A percentile compares a stretch with the other conserved stretches of the same genome.
These are phyloP conservation scores for Osmerus mordax DNA, from an alignment of 2,113 vertebrate species.

Conservation along the genomic window DNA sequence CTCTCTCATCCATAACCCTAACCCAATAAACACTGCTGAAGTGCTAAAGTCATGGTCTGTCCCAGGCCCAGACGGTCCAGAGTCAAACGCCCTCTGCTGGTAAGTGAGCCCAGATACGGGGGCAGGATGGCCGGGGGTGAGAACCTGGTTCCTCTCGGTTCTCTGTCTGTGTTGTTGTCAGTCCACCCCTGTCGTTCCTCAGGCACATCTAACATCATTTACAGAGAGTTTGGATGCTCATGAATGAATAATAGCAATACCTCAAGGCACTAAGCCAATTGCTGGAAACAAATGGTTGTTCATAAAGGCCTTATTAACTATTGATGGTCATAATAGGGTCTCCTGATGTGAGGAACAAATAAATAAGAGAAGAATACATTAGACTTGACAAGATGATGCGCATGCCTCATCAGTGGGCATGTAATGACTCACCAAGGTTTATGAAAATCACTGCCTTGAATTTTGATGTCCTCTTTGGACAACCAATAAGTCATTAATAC, in stretches of 20 bases:
- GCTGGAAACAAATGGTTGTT: conserved; percentile 36
- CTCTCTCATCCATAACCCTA: not conserved
- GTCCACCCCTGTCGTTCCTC: not conserved
- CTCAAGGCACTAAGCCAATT: conserved; percentile 37
- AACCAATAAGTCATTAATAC: not conserved
- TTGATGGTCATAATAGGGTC: conserved; percentile 53
- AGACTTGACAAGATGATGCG: conserved; percentile 33
- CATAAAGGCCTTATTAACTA: conserved; percentile 55
- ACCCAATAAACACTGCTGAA: no score
- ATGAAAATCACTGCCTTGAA: conserved; percentile 23
- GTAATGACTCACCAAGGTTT: conserved; percentile 27
- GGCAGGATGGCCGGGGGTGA: no score
- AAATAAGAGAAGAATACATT: conserved; percentile 37
- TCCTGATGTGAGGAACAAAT: conserved; percentile 39
- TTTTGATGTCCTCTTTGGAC: conserved; percentile 18
- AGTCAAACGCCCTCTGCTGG: no score
- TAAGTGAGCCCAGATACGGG: no score
- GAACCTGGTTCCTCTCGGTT: no score
- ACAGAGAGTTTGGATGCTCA: conserved; percentile 40
- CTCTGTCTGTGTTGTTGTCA: not conserved
- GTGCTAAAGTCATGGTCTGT: not conserved
- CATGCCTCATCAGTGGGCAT: conserved; percentile 17
- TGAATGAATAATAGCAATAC: conserved; percentile 51
- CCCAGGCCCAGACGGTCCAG: no score
- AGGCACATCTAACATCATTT: conserved; percentile 36